A percentile compares a stretch with the other conserved stretches of the same genome.
These are phyloP conservation scores for Eretmocerus hayati DNA, from an alignment of 2,888 invertebrate genomes.

Conservation along the genomic window DNA sequence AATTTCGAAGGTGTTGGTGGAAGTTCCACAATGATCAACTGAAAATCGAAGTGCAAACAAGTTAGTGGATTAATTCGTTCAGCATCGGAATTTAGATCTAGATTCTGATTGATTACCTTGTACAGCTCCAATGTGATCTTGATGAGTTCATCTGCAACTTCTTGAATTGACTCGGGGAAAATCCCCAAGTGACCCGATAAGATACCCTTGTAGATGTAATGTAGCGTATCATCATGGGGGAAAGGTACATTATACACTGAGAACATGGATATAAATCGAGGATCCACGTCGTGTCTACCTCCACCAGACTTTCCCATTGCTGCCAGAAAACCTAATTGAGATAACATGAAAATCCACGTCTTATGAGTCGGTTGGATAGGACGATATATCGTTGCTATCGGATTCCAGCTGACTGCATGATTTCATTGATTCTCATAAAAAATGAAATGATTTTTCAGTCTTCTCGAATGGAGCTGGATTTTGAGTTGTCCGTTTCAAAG, in stretches of 20 bases:
- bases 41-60: slow-evolving; percentile 15
- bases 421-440: too few relatives aligned
- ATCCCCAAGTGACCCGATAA: slow-evolving; percentile 66
- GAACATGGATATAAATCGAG: slow-evolving; percentile 86
- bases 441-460: too few relatives aligned
- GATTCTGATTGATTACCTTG: slow-evolving; percentile 52
- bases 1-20: slow-evolving; percentile 90
- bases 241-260: slow-evolving; percentile 79
- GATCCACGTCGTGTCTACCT: slow-evolving; percentile 83
- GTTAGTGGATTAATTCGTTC: too few relatives aligned
- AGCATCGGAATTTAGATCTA: too few relatives aligned
- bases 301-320: slow-evolving; percentile 87
- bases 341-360: too few relatives aligned
- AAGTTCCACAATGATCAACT: slow-evolving; percentile 67
- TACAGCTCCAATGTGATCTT: slow-evolving; percentile 76
- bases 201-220: slow-evolving; percentile 77
- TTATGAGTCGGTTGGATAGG: too few relatives aligned
- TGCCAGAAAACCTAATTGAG: slow-evolving; percentile 67
- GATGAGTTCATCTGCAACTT: slow-evolving; percentile 61
- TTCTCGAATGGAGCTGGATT: too few relatives aligned
- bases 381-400: too few relatives aligned
- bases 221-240: slow-evolving; percentile 70
- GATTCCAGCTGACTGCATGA: too few relatives aligned
- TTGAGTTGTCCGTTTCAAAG: too few relatives aligned
- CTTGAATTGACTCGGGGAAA: slow-evolving; percentile 63